Evolutionary conservation across 1,140 invertebrate species (phyloP).

Genomic region (Listronotus bonariensis): DNA sequence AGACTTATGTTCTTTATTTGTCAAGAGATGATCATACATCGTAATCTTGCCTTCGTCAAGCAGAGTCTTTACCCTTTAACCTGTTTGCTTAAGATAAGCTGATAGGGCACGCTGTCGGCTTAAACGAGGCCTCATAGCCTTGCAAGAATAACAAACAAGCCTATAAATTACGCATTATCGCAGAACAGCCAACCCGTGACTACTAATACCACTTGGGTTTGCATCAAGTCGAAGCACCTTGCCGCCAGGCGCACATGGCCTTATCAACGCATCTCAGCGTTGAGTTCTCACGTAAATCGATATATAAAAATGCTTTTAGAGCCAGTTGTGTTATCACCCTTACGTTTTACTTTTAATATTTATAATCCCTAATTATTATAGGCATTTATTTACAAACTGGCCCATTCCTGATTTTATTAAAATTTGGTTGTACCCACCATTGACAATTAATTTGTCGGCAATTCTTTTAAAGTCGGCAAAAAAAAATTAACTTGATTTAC

Average conservation of each 20-base stretch:
- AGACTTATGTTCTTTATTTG: neutral
- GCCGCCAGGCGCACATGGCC: conserved; percentile 18
- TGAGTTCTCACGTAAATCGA: conserved; percentile 26
- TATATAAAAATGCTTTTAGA: neutral
- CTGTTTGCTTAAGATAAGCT: conserved; percentile 46
- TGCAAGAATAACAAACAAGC: conserved; percentile 43
- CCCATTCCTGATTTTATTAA: too few species aligned
- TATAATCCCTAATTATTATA: too few species aligned
- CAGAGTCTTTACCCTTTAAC: conserved; percentile 15
- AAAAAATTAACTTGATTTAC: too few species aligned
- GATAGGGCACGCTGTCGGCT: conserved; percentile 47
- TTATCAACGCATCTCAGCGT: conserved; percentile 27
- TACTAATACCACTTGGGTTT: conserved; percentile 25
- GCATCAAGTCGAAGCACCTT: conserved; percentile 23
- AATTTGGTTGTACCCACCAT: too few species aligned
- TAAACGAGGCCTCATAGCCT: conserved; percentile 39
- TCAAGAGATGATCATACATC: neutral
- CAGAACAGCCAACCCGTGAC: conserved; percentile 24
- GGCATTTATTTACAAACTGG: too few species aligned
- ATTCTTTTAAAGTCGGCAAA: too few species aligned
- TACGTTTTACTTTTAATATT: too few species aligned
- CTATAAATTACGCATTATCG: conserved; percentile 46
- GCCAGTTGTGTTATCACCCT: too few species aligned
- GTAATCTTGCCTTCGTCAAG: neutral
- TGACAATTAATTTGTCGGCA: too few species aligned